Evolutionary conservation across 2,797 vertebrate genomes (phyloP).

Genomic region (Galagoides demidoff): DNA sequence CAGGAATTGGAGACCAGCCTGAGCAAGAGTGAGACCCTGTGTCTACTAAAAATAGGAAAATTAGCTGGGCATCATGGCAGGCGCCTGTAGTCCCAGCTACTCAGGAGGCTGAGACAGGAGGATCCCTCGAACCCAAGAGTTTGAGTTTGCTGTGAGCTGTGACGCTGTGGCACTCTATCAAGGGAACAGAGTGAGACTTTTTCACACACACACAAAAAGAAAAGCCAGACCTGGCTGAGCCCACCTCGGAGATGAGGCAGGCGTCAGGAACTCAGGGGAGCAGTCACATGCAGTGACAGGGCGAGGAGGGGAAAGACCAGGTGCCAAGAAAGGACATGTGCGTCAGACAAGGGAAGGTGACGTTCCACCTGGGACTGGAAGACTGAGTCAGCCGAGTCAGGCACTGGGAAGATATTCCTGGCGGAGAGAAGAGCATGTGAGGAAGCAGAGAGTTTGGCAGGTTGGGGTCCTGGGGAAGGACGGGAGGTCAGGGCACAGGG

Average conservation of each 20-base stretch:
- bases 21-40: no score
- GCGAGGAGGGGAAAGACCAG: background rate
- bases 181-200: no score
- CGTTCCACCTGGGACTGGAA: background rate
- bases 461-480: background rate
- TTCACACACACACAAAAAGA: background rate
- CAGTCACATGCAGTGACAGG: fast-evolving
- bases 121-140: no score
- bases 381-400: background rate
- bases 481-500: background rate
- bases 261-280: background rate
- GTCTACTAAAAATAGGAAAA: no score
- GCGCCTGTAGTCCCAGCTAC: no score
- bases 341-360: background rate
- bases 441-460: background rate
- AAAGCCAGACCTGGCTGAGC: background rate
- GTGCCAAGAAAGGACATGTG: background rate
- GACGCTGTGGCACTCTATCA: no score
- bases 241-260: background rate
- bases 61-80: no score
- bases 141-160: no score
- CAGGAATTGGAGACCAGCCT: no score
- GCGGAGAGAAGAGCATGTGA: background rate
- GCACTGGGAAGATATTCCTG: background rate
- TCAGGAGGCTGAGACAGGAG: no score